These are phyloP conservation scores for Parnassius mnemosyne DNA, from an alignment of 2,888 invertebrate genomes.

Conservation along the genomic window DNA sequence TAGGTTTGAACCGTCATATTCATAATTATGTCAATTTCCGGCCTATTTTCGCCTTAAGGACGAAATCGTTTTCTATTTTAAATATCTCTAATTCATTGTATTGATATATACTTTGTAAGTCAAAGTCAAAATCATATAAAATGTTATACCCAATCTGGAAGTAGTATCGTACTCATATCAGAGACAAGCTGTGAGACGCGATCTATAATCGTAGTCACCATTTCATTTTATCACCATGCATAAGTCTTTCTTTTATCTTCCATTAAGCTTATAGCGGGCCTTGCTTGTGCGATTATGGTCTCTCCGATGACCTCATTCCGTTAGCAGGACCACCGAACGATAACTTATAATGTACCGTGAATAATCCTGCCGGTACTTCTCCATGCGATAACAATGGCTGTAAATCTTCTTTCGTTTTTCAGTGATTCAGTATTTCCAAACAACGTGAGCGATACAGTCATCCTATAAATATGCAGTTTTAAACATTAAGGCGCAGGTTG, in stretches of 20 bases:
- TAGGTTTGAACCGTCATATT: too few species aligned
- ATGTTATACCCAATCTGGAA: too few species aligned
- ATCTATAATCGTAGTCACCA: slow-evolving; percentile 15
- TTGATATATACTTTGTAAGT: too few species aligned
- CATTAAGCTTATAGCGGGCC: slow-evolving; percentile 16
- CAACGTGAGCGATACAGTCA: slow-evolving; percentile 30
- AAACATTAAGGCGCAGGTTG: too few species aligned
- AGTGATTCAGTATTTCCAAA: slow-evolving; percentile 42
- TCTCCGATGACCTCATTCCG: slow-evolving; percentile 53
- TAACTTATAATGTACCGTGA: slow-evolving; percentile 32
- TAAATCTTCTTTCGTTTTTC: slow-evolving; percentile 32
- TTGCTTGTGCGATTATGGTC: slow-evolving; percentile 44
- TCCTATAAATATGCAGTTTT: slow-evolving; percentile 13
- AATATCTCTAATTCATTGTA: too few species aligned
- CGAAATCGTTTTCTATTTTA: too few species aligned
- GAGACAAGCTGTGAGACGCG: slow-evolving; percentile 13
- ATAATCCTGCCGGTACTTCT: slow-evolving; percentile 31
- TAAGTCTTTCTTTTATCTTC: slow-evolving; percentile 23
- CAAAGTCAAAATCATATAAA: too few species aligned
- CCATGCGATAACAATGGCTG: slow-evolving; percentile 27
- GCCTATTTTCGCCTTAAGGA: too few species aligned
- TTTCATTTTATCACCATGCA: slow-evolving; percentile 13
- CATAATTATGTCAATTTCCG: too few species aligned
- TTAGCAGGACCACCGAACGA: slow-evolving; percentile 27
- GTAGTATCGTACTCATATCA: too few species aligned